A percentile compares a stretch with the other conserved stretches of the same genome.
Conservation (phyloP, 2,113 vertebrate species). For the Bombycilla garrulus region DNA sequence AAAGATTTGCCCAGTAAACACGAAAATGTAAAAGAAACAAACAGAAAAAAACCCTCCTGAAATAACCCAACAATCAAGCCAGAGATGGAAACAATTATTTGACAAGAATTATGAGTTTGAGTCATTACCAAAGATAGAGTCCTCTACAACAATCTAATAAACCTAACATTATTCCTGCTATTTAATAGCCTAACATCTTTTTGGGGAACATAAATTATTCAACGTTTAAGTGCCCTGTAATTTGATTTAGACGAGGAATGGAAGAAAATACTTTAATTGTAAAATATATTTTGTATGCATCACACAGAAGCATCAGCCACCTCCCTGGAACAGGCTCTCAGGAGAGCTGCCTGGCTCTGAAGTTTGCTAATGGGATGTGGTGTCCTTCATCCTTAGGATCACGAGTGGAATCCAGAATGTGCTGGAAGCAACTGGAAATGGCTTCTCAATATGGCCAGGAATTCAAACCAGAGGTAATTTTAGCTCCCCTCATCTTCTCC, state of each 20-base stretch:
- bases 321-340: slow-evolving; percentile 19
- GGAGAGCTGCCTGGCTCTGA: slow-evolving; percentile 29
- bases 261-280: slow-evolving; percentile 40
- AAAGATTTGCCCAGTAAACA: background rate
- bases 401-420: slow-evolving; percentile 6
- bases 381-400: background rate
- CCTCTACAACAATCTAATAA: slow-evolving; percentile 23
- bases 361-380: slow-evolving; percentile 33
- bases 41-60: background rate
- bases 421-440: background rate
- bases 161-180: slow-evolving; percentile 16
- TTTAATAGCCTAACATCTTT: slow-evolving; percentile 53
- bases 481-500: background rate
- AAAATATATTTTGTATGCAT: slow-evolving; percentile 37
- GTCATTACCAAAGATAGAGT: background rate
- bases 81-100: background rate
- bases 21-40: background rate
- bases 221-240: slow-evolving; percentile 17
- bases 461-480: background rate
- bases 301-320: background rate
- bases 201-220: slow-evolving; percentile 56
- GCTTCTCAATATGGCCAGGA: background rate
- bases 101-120: background rate
- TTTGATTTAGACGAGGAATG: slow-evolving; percentile 35
- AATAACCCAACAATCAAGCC: background rate